Conservation (phyloP, 2,113 vertebrate species). For the Myotis yumanensis region DNA sequence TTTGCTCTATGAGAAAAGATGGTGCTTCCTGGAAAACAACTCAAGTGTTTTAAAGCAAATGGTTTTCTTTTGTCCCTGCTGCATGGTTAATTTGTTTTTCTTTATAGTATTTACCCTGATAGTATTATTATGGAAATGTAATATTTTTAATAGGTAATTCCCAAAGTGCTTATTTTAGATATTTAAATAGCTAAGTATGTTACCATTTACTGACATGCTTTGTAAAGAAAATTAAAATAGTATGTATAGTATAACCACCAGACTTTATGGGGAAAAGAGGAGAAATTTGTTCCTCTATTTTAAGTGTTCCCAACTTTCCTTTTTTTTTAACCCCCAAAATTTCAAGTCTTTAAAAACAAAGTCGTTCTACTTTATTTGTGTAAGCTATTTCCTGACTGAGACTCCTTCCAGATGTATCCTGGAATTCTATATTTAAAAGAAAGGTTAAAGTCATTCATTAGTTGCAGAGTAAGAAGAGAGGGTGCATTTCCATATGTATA, state of each 20-base stretch:
- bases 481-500: background rate
- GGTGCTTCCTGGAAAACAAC: constrained; percentile 92
- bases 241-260: background rate
- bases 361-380: constrained; percentile 31
- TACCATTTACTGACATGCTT: background rate
- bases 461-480: background rate
- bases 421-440: constrained; percentile 63
- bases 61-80: constrained; percentile 71
- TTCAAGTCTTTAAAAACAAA: constrained; percentile 54
- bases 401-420: constrained; percentile 62
- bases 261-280: background rate
- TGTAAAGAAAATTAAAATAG: constrained; percentile 22
- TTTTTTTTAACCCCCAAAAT: constrained; percentile 37
- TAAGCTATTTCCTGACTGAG: constrained; percentile 47
- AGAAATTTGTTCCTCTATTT: background rate
- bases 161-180: constrained; percentile 11
- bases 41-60: constrained; percentile 81
- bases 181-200: background rate
- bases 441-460: constrained; percentile 39
- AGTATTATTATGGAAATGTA: constrained; percentile 54
- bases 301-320: background rate
- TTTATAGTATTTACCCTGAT: constrained; percentile 65
- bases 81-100: constrained; percentile 74
- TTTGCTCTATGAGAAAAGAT: constrained; percentile 86
- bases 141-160: constrained; percentile 24